Evolutionary conservation across 2,888 invertebrate genomes (phyloP), one percentile per base, ranked within the genome.

Genomic region (Boloria selene): DNA sequence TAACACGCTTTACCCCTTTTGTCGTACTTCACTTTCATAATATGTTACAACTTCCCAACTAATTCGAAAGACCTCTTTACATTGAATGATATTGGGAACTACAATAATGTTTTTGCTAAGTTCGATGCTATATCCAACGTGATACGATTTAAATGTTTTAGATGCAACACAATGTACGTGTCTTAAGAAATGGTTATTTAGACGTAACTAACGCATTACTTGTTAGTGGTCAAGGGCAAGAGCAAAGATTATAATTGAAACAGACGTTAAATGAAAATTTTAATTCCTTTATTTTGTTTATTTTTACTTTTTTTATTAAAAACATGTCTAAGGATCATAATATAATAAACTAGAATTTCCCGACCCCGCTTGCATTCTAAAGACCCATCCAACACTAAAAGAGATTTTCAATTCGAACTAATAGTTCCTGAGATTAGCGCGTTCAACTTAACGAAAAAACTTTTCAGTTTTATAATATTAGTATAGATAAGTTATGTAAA

Each of bases 221-320:
- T 56, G 44, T 58, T 61, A 52, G 63, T 68, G 68, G 70, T 68
- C 68, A 68, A 65, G 70, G 68, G 13, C 31, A 51, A 14, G 13
- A 16, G 10, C 63, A 66, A 58, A 64, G 58, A 69, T 50, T 61
- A 67, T n/a, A n/a, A n/a, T 45, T 49, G n/a, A 61, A 13, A 51
- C 55, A 61, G 44, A 68, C 17, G 17, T 58, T 44, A 49, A 31
- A 55, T 13, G 1, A 38, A n/a, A 38, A 38, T 10, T 38, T 38
- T 10, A 10, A 10, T 38, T 7, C 10, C 10, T 38, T 38, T 38
- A 38, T 7, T 2, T 22, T n/a, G n/a, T 2, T 22, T 22, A 2
- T 22, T 22, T 22, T 3, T 22, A 22, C 0, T 38, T 38, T 38
- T 7, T 7, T 10, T 38, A 10, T 10, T 38, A 38, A 7, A 38